Evolutionary conservation across 2,113 vertebrate species (phyloP).

Genomic region (Tyrannus savana): DNA sequence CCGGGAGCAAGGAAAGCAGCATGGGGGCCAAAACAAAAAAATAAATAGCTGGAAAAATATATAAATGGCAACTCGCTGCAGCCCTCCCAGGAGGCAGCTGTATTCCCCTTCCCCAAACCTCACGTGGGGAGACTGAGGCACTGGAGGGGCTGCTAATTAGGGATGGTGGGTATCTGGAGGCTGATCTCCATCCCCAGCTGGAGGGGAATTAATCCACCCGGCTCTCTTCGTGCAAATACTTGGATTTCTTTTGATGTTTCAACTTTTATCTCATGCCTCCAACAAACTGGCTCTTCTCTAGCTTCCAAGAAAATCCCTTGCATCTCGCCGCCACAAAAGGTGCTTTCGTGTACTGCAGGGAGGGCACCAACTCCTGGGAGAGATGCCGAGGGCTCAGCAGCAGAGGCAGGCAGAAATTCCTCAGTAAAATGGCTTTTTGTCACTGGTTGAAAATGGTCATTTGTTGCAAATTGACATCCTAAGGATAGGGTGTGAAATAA

Average conservation of each 20-base stretch:
- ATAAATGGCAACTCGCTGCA: background rate
- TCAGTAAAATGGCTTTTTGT: background rate
- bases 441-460: background rate
- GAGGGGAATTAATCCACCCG: constrained; percentile 35
- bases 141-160: constrained; percentile 23
- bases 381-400: rapidly evolving
- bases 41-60: constrained; percentile 65
- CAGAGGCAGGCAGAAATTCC: background rate
- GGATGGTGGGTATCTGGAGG: constrained; percentile 43
- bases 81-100: constrained; percentile 1
- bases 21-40: constrained; percentile 54
- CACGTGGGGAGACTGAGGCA: constrained; percentile 39
- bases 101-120: constrained; percentile 25
- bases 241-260: constrained; percentile 64
- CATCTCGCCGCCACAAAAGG: background rate
- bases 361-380: background rate
- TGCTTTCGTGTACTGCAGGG: background rate
- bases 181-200: constrained; percentile 58
- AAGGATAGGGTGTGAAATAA: background rate
- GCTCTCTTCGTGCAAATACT: constrained; percentile 14
- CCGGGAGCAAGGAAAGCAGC: constrained; percentile 58
- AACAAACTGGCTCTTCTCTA: background rate
- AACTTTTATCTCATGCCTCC: background rate
- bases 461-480: background rate
- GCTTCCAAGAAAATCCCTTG: background rate